phyloP scores from a whole-genome alignment of 2,888 invertebrate genomes.

The Protodeltote pygarga region DNA sequence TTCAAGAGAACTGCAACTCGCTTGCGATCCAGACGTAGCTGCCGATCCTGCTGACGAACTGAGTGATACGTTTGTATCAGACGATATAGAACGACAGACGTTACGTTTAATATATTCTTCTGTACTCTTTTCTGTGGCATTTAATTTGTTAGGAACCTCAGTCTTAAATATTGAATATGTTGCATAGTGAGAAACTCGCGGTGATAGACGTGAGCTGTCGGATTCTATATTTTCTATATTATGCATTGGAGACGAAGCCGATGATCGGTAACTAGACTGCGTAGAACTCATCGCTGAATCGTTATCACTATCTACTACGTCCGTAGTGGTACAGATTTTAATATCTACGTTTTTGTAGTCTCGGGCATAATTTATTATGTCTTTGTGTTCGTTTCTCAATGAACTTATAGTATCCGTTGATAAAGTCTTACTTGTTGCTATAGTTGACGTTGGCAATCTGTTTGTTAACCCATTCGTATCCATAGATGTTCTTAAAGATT shows the following conservation, averaged over 20 bases:
- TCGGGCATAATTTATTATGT: slow-evolving; percentile 63
- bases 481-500: slow-evolving; percentile 61
- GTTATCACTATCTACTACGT: slow-evolving; percentile 92
- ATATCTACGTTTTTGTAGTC: slow-evolving; percentile 80
- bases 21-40: slow-evolving; percentile 91
- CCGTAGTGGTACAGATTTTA: slow-evolving; percentile 80
- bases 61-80: slow-evolving; percentile 91
- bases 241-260: slow-evolving; percentile 92
- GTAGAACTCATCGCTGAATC: slow-evolving; percentile 96
- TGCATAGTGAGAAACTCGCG: slow-evolving; percentile 74
- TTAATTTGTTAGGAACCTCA: slow-evolving; percentile 72
- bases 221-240: slow-evolving; percentile 87
- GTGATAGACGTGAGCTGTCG: slow-evolving; percentile 84
- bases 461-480: slow-evolving; percentile 64
- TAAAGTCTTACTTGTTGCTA: slow-evolving; percentile 54
- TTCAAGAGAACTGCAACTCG: slow-evolving; percentile 89
- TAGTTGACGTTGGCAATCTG: slow-evolving; percentile 51
- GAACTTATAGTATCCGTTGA: slow-evolving; percentile 51
- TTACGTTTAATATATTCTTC: slow-evolving; percentile 85
- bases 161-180: slow-evolving; percentile 79
- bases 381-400: slow-evolving; percentile 68
- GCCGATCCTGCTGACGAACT: slow-evolving; percentile 91
- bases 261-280: slow-evolving; percentile 92
- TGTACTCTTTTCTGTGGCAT: slow-evolving; percentile 67
- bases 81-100: slow-evolving; percentile 89